Evolutionary conservation across 2,888 invertebrate species (phyloP).

Genomic region (Gari tellinella): DNA sequence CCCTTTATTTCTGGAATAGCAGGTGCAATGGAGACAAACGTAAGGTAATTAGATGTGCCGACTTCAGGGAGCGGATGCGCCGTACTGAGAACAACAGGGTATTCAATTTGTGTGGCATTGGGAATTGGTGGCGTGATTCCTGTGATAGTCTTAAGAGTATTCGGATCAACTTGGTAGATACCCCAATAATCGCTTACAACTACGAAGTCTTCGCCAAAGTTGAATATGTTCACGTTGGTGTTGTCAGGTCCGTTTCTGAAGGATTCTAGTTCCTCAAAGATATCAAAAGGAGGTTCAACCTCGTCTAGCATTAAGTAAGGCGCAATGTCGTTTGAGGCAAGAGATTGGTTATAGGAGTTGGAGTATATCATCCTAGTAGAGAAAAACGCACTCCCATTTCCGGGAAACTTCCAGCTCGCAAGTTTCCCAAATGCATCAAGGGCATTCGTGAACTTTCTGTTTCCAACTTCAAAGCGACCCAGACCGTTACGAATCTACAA

Average conservation of each 20-base stretch:
- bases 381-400: conserved; percentile 70
- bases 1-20: conserved; percentile 60
- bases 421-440: conserved; percentile 79
- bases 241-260: conserved; percentile 76
- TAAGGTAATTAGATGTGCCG: conserved; percentile 67
- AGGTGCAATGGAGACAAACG: conserved; percentile 68
- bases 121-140: conserved; percentile 55
- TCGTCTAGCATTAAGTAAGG: conserved; percentile 73
- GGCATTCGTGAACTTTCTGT: conserved; percentile 66
- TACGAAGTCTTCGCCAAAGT: conserved; percentile 61
- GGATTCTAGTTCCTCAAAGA: conserved; percentile 58
- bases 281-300: conserved; percentile 68
- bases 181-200: conserved; percentile 80
- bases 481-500: conserved; percentile 85
- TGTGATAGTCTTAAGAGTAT: conserved; percentile 61
- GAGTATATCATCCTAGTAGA: conserved; percentile 71
- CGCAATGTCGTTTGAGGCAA: conserved; percentile 66
- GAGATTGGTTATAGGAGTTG: conserved; percentile 69
- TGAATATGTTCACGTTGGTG: conserved; percentile 76
- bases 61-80: conserved; percentile 78
- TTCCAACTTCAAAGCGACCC: conserved; percentile 74
- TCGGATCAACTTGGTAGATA: conserved; percentile 70
- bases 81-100: conserved; percentile 63
- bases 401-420: conserved; percentile 69
- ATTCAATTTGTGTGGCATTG: conserved; percentile 7